phyloP scores from a whole-genome alignment of 2,888 invertebrate species.

The Cerceris rybyensis region DNA sequence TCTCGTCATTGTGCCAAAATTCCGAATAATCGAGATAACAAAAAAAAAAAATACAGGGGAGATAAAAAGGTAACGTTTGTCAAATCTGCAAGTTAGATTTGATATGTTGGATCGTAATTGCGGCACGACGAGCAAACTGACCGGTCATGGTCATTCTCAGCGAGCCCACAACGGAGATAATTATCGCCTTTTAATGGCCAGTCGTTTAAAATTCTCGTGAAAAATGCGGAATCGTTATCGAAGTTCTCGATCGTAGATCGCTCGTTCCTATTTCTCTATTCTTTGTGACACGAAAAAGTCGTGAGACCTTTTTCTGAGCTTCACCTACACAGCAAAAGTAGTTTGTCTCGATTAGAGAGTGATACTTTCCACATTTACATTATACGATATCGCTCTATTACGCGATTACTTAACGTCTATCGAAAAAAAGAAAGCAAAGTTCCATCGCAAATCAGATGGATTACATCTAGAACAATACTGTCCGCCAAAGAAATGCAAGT shows the following conservation, averaged over 20 bases:
- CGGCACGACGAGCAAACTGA: slow-evolving; percentile 7
- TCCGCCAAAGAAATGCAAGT: no score
- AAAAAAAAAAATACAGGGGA: background rate
- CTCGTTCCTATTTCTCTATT: slow-evolving; percentile 13
- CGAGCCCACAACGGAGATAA: no score
- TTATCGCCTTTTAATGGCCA: background rate
- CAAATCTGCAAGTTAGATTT: slow-evolving; percentile 31
- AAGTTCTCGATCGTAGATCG: slow-evolving; percentile 10
- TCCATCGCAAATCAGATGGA: no score
- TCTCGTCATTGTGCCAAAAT: slow-evolving; percentile 5
- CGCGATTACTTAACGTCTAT: no score
- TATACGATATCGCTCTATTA: no score
- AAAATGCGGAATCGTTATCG: slow-evolving; percentile 20
- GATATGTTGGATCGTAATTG: slow-evolving; percentile 44
- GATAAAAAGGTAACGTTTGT: slow-evolving; percentile 4
- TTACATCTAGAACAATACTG: no score
- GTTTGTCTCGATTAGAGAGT: slow-evolving; percentile 11
- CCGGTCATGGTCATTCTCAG: no score
- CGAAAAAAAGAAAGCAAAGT: no score
- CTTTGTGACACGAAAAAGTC: slow-evolving; percentile 16
- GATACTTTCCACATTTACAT: background rate
- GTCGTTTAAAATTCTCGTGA: slow-evolving; percentile 17
- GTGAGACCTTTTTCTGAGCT: slow-evolving; percentile 8
- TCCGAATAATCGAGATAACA: background rate
- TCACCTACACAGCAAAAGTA: slow-evolving; percentile 17